A percentile compares a stretch with the other conserved stretches of the same genome.
These are phyloP conservation scores for Tetramorium parvispinum DNA, from an alignment of 1,140 invertebrate genomes.

Conservation along the genomic window DNA sequence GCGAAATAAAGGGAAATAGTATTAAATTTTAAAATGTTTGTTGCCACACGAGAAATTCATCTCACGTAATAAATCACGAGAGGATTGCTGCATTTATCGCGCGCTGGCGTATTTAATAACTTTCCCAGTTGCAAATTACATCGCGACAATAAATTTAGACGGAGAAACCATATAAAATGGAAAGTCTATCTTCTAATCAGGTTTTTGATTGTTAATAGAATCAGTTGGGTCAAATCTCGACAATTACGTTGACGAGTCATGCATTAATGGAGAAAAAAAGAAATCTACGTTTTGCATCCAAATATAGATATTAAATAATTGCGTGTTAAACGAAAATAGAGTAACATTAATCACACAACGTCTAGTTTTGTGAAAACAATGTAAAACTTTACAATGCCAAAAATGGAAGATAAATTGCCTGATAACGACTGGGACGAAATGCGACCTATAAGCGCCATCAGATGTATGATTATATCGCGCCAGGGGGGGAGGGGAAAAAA, in stretches of 20 bases:
- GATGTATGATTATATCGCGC: slow-evolving; percentile 8
- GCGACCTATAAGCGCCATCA: neutral
- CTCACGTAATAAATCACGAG: slow-evolving; percentile 44
- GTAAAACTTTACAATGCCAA: neutral
- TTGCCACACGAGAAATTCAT: slow-evolving; percentile 18
- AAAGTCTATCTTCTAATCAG: neutral
- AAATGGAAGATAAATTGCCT: slow-evolving; percentile 31
- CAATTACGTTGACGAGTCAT: neutral
- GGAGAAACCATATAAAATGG: neutral
- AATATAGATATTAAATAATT: slow-evolving; percentile 3
- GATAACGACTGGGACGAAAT: slow-evolving; percentile 25
- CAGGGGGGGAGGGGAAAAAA: neutral
- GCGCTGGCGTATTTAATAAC: slow-evolving; percentile 11
- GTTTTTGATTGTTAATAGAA: neutral
- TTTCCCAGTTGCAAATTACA: slow-evolving; percentile 1
- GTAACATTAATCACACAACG: slow-evolving; percentile 1
- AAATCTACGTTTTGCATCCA: too few relatives aligned
- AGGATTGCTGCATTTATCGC: slow-evolving; percentile 20
- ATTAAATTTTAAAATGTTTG: slow-evolving; percentile 19
- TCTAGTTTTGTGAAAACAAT: neutral
- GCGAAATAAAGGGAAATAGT: slow-evolving; percentile 23
- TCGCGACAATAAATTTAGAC: neutral
- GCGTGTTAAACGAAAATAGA: neutral
- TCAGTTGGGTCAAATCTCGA: neutral
- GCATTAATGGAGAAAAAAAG: neutral